Evolutionary conservation across 2,797 vertebrate genomes (phyloP), one percentile per base, ranked within the genome.

Genomic region (Brotogeris chrysoptera): DNA sequence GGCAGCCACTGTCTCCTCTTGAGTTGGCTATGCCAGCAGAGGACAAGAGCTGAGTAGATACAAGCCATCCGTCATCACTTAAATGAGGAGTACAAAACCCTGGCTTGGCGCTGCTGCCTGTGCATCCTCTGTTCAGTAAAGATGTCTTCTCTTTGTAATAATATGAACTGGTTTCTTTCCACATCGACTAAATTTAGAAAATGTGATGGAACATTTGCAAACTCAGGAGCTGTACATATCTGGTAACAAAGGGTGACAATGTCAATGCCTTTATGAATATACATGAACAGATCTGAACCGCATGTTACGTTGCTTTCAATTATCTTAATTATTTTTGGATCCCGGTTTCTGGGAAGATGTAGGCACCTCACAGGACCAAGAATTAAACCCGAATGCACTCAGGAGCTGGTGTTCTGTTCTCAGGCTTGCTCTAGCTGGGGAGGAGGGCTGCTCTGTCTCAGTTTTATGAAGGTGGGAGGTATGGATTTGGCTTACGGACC

Each of bases 371-470:
- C 53, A 2, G 81, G 81, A 76, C 65, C 64, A 36, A 11, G 86
- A 47, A 30, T 30, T 32, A 83, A 52, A 55, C 49, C 77, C 95
- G 92, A 90, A 63, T 72, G 57, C 53, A 4, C 68, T 92, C 43
- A 73, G 80, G 77, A 93, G 10, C 32, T 34, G 49, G 30, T 24
- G 9, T 81, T 91, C 38, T 5, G 6, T 24, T 86, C 85, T 72
- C 64, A 25, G 78, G 60, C 64, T 91, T 55, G 16, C 52, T 50
- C 24, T 30, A 46, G 85, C 65, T 86, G 44, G 83, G 86, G 84
- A 55, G 46, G 87, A 44, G 66, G 70, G 84, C 93, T 94, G 90
- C 71, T 87, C 71, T 47, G 55, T 63, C 91, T 96, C 94, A 15
- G 11, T 66, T 90, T 49, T n/a, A 3, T 2, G 19, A 34, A 69